Base-by-base conservation (phyloP, 2,888 invertebrate species). In the Cerastis rubricosa region DNA sequence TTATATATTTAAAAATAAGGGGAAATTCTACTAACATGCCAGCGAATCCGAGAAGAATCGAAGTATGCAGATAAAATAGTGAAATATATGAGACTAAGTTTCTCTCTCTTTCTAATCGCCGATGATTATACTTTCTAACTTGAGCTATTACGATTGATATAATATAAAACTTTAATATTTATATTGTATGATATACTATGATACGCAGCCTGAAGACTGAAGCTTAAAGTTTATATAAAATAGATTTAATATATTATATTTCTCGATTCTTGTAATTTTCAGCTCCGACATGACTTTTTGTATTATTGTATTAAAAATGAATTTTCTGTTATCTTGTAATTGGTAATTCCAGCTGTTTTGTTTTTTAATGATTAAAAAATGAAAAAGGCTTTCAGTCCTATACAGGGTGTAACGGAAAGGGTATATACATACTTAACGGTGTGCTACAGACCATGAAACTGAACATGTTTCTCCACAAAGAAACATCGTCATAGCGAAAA, bases 191-290 rank as follows among this genome's bases (percentile, higher is more conserved):
- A 87, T 87, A 83, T 76, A 73, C 11, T 75, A 78, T 77, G 76
- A 88, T 88, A 90, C 89, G 90, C 91, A 91, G 93, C 91, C 91
- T 89, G 85, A 94, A 94, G 94, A 94, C 94, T 94, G 94, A 94
- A 88, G 92, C 90, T 92, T 91, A 87, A 86, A 85, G 63, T 80
- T 88, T 87, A 86, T 87, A 84, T 84, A 51, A 76, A 75, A 65
- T 84, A 80, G 69, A 78, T 83, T 51, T 85, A 78, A 74, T 77
- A 81, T 83, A 74, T 81, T 78, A 84, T 84, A 80, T 61, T 71
- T 80, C 54, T 63, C 25, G 78, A 74, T 49, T 63, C 43, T 57
- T 40, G 65, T 47, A 65, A 83, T 66, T 57, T 66, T 71, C 25
- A 66, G 25, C 35, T 59, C 54, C n/a, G 22, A 65, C 17, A 54